A percentile compares a stretch with the other conserved stretches of the same genome.
These are phyloP conservation scores for Borostomias antarcticus DNA, from an alignment of 2,797 vertebrate species.

Conservation along the genomic window DNA sequence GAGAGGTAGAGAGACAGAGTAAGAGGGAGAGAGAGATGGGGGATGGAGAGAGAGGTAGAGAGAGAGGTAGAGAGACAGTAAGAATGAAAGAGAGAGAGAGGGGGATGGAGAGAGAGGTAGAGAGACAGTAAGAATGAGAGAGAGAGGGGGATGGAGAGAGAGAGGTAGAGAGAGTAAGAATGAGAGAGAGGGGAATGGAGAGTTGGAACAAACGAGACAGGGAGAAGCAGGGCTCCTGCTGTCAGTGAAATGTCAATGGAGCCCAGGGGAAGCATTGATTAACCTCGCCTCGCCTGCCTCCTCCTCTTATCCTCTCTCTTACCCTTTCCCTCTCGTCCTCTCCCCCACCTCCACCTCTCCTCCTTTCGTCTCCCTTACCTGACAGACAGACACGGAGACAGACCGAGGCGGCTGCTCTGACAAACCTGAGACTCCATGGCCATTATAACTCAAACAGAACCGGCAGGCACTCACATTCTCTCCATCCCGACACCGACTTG, in stretches of 20 bases:
- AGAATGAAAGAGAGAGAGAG: too few species aligned
- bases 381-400: neutral
- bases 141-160: neutral
- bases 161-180: neutral
- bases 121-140: too few species aligned
- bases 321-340: neutral
- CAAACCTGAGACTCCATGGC: too few species aligned
- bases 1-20: neutral
- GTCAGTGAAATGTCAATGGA: conserved; percentile 73
- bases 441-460: too few species aligned
- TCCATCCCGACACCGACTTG: too few species aligned
- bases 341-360: neutral
- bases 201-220: neutral
- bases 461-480: neutral
- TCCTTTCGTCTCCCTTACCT: neutral
- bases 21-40: neutral
- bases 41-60: too few species aligned
- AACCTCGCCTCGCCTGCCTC: conserved; percentile 66
- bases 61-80: too few species aligned
- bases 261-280: conserved; percentile 75
- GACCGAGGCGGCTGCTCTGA: too few species aligned
- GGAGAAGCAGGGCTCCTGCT: conserved; percentile 38
- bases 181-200: neutral
- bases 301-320: conserved; percentile 43
- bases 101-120: too few species aligned